Evolutionary conservation across 1,140 invertebrate genomes (phyloP).

Genomic region (Oncopeltus fasciatus): DNA sequence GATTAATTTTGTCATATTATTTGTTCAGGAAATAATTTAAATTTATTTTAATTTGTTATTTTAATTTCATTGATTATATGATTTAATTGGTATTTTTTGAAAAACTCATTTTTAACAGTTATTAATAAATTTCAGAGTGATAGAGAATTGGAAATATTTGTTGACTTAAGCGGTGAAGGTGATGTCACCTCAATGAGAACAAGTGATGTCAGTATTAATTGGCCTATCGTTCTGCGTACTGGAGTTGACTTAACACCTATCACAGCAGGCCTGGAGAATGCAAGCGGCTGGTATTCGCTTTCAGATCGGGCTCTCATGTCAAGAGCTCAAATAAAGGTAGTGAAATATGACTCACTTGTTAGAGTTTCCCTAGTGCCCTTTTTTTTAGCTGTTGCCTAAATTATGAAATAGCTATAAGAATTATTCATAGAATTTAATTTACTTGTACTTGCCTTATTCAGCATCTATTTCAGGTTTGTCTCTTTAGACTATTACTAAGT

Average conservation of each 20-base stretch:
- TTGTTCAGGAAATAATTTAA: background rate
- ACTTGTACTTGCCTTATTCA: no score
- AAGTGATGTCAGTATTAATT: background rate
- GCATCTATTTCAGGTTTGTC: no score
- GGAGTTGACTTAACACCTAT: conserved; percentile 5
- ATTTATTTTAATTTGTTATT: no score
- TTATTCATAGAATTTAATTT: no score
- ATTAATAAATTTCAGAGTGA: no score
- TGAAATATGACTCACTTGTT: background rate
- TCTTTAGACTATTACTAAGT: no score
- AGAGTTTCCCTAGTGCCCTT: no score
- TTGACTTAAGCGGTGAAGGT: background rate
- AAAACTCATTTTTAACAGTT: background rate
- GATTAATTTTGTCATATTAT: no score
- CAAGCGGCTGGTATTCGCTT: conserved; percentile 6
- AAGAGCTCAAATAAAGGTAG: background rate
- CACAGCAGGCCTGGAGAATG: background rate
- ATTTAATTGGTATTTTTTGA: background rate
- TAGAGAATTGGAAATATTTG: background rate
- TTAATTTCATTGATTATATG: background rate
- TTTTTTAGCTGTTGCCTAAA: no score
- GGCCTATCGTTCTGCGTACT: background rate
- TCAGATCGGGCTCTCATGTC: background rate
- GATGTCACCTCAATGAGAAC: background rate
- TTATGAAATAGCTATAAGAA: no score